Base-by-base conservation (phyloP, 2,888 invertebrate genomes). In the Idaea biselata region DNA sequence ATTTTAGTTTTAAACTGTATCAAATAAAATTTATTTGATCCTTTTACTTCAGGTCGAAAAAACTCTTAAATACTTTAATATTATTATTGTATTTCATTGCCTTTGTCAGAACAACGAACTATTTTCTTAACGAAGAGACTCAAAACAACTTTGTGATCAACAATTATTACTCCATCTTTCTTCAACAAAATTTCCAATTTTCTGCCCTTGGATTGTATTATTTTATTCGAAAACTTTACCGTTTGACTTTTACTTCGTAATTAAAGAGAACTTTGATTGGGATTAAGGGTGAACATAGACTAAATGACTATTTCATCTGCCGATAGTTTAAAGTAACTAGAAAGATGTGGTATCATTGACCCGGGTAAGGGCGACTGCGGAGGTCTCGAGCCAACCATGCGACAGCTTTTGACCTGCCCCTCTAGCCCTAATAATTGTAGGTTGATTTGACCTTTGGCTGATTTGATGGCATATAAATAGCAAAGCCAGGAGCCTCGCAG, bases 91-190 rank as follows among this genome's bases (percentile, higher is more conserved):
- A 44, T 44, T 44, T 44, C 14, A 44, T 8, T 44, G 44, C 8
- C 44, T 14, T 44, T 14, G 44, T 44, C 55, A 59, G 58, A 69
- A 68, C 65, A 62, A 57, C 32, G 66, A 67, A 60, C 64, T 70
- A 73, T 76, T 25, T 25, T 79, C 73, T 69, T 77, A 73, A 72
- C 63, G 69, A 74, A 75, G 74, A 73, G 70, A 79, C 77, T 76
- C 67, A 68, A 61, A 62, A 67, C 61, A 65, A 63, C 16, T 44
- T 58, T 44, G 60, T 55, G 56, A 63, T 62, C 56, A 56, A 63
- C 44, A 44, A 44, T 44, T 33, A 33, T 33, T 33, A 33, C 6
- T 44, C 11, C 44, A 69, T 68, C 61, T 68, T 67, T 68, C 74
- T 73, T 71, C 69, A 69, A 68, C 67, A 65, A 65, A 60, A 70